Base-by-base conservation (phyloP, 1,140 invertebrate genomes). In the Zaprionus gabonicus region DNA sequence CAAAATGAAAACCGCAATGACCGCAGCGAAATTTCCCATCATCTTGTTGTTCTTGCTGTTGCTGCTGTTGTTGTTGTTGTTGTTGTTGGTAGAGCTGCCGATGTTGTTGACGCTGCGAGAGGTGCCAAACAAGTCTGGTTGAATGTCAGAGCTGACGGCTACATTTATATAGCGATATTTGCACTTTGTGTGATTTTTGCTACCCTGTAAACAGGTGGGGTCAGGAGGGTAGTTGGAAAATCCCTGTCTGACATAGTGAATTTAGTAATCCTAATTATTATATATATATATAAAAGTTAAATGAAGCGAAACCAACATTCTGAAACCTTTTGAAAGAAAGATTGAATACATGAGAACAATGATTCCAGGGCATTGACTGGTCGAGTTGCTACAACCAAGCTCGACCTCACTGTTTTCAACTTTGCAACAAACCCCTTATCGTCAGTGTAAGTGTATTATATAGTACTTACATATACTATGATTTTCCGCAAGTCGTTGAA, bases 101-200 rank as follows among this genome's bases (percentile, higher is more conserved):
- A n/a, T 23, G 56, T 10, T 60, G 60, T 34, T 65, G n/a, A 20
- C 71, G 68, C 58, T 81, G 49, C 57, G 17, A 53, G 56, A 64
- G 51, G 44, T 51, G 62, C 65, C 27, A 70, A 88, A 83, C 81
- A 41, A 70, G 69, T 88, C 84, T 87, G 85, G 71, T 58, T 65
- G 63, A 41, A 65, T 71, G 58, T 63, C 41, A 53, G 34, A 51
- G 57, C n/a, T 51, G 27, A 38, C 69, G 55, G 49, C 62, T 53
- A 77, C 78, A 88, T 87, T 84, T 87, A 87, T 88, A 81, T 66
- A 60, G 55, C 70, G 13, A 41, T 36, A 12, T 51, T 31, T 51
- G 63, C 58, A 68, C 38, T 57, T 53, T 49, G 63, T 71, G 66
- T 59, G 67, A 64, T 55, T 76, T 58, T 44, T 53, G 13, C 23